phyloP scores from a whole-genome alignment of 1,140 invertebrate genomes.

The Caenorhabditis brenneri region DNA sequence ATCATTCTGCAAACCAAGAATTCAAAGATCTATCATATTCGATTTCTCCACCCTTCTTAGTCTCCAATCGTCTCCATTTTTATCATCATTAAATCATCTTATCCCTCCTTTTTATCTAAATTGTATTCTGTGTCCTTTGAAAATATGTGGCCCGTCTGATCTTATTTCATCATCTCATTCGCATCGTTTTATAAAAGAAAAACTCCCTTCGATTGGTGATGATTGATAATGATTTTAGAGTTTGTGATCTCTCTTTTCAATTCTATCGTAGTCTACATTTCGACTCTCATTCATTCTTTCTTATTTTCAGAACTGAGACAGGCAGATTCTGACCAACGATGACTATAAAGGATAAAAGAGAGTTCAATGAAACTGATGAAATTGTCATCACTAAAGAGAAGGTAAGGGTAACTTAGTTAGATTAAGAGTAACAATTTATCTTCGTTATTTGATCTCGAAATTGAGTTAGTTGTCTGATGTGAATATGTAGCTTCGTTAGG shows the following conservation, averaged over 20 bases:
- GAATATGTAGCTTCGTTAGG: too few relatives aligned
- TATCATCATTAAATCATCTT: conserved; percentile 13
- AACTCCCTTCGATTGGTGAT: not conserved
- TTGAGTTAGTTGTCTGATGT: too few relatives aligned
- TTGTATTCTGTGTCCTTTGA: not conserved
- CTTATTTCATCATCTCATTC: conserved; percentile 26
- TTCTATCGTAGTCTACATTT: too few relatives aligned
- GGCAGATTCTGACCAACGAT: not conserved
- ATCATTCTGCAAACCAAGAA: not conserved
- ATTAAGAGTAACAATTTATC: too few relatives aligned
- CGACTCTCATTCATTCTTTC: not conserved
- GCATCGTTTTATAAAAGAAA: not conserved
- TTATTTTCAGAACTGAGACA: conserved; percentile 6
- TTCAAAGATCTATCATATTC: conserved; percentile 23
- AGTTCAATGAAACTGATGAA: conserved; percentile 57
- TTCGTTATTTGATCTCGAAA: too few relatives aligned
- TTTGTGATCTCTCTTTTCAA: too few relatives aligned
- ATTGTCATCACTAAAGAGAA: conserved; percentile 59
- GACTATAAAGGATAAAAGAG: conserved; percentile 54
- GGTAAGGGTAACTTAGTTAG: conserved; percentile 18
- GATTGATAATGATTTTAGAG: not conserved
- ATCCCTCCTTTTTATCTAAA: not conserved
- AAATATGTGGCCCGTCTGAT: conserved; percentile 29
- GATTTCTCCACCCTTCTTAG: not conserved
- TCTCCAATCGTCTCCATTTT: not conserved